phyloP scores from a whole-genome alignment of 2,797 vertebrate species.

The Microctenopoma lineatum region DNA sequence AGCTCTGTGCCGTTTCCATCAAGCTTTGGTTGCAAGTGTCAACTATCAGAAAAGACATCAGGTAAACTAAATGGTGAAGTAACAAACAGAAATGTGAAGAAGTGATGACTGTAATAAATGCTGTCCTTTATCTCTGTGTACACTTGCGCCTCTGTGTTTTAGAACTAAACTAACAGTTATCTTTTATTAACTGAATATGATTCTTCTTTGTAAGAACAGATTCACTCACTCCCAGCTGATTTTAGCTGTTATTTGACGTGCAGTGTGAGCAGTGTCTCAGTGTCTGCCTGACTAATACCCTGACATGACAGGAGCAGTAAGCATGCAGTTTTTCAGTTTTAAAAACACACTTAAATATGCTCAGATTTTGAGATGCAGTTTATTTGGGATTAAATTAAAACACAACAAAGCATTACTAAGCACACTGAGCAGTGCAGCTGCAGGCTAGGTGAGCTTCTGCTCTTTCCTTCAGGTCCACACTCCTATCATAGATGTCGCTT shows the following conservation, averaged over 20 bases:
- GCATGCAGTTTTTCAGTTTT: neutral
- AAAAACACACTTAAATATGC: neutral
- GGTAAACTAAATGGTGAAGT: neutral
- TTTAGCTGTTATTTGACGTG: no score
- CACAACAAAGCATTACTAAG: constrained; percentile 38
- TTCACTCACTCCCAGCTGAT: no score
- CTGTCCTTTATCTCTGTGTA: neutral
- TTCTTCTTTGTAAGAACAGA: no score
- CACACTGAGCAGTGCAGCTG: constrained; percentile 77
- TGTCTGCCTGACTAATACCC: no score
- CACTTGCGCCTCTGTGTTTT: neutral
- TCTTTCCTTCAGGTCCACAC: constrained; percentile 72
- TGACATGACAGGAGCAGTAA: no score
- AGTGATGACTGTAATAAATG: neutral
- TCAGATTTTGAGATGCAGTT: constrained; percentile 33
- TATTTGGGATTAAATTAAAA: constrained; percentile 52
- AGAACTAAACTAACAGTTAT: no score
- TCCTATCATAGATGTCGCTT: constrained; percentile 75
- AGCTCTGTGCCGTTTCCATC: neutral
- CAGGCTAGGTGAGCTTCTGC: constrained; percentile 79
- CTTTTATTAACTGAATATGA: no score
- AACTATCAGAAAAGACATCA: neutral
- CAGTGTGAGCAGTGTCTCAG: no score
- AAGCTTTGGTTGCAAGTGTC: neutral
- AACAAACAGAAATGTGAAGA: neutral